These are phyloP conservation scores for Centropristis striata DNA, from an alignment of 2,113 vertebrate species.

Conservation along the genomic window DNA sequence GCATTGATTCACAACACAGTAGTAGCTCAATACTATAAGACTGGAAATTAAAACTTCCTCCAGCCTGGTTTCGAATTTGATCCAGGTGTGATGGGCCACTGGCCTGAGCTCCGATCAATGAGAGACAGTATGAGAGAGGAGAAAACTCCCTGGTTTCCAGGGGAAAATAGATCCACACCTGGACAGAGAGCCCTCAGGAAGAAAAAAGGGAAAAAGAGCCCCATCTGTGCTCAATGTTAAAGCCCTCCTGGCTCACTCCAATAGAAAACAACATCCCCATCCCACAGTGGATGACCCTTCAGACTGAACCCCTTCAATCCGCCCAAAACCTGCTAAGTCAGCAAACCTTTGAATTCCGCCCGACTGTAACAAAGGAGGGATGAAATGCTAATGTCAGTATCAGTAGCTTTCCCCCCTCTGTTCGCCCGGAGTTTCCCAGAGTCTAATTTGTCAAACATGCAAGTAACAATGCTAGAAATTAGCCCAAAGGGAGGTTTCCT, in stretches of 20 bases:
- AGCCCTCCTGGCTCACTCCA: constrained; percentile 34
- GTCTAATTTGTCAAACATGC: constrained; percentile 81
- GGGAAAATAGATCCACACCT: constrained; percentile 54
- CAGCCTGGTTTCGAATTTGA: constrained; percentile 58
- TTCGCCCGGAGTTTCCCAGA: constrained; percentile 57
- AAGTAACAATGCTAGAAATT: constrained; percentile 78
- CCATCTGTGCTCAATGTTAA: constrained; percentile 41
- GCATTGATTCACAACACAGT: constrained; percentile 54
- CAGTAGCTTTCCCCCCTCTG: constrained; percentile 7
- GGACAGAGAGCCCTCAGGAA: constrained; percentile 33
- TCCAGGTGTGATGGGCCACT: constrained; percentile 58
- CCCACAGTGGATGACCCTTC: constrained; percentile 61
- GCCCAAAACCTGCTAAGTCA: constrained; percentile 73
- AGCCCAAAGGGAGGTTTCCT: constrained; percentile 76
- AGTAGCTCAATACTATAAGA: constrained; percentile 42
- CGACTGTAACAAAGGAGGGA: constrained; percentile 43
- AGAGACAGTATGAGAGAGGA: constrained; percentile 22
- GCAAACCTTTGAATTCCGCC: constrained; percentile 74
- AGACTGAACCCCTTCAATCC: constrained; percentile 59
- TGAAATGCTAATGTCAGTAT: constrained; percentile 70
- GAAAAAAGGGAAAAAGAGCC: constrained; percentile 23
- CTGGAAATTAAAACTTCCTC: constrained; percentile 63
- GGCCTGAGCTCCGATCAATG: constrained; percentile 62
- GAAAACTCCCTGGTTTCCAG: constrained; percentile 22
- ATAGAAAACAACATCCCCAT: constrained; percentile 51